Evolutionary conservation across 2,113 vertebrate species (phyloP).

Genomic region (Archocentrus centrarchus): DNA sequence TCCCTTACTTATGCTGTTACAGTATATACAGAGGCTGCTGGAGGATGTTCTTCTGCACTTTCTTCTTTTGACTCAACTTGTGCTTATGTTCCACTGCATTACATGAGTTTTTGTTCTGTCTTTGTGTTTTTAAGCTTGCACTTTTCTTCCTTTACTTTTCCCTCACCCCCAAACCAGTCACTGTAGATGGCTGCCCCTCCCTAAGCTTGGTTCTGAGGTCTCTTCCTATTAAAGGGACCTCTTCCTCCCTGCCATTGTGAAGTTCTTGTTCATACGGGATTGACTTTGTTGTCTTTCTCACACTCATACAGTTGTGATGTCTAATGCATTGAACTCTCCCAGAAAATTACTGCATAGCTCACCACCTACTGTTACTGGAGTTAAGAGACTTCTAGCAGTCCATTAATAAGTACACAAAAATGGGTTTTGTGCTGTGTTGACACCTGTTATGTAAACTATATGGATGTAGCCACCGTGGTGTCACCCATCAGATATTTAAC

Average conservation of each 20-base stretch:
- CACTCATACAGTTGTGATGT: neutral
- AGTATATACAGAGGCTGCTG: neutral
- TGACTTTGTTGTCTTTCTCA: neutral
- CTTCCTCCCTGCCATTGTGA: neutral
- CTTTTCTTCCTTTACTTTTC: neutral
- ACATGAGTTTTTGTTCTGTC: accelerated
- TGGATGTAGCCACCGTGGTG: too few species aligned
- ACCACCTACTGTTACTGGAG: neutral
- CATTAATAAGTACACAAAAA: neutral
- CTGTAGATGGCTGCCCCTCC: neutral
- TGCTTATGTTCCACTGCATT: neutral
- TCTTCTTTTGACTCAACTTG: neutral
- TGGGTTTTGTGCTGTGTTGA: accelerated
- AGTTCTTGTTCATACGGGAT: neutral
- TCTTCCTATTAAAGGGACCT: too few species aligned
- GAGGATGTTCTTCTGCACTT: neutral
- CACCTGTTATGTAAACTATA: neutral
- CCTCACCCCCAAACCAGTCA: neutral
- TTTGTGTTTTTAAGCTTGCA: neutral
- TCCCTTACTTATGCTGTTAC: neutral
- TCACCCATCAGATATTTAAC: neutral
- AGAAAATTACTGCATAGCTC: neutral
- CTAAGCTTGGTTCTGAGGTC: neutral
- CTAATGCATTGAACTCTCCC: neutral
- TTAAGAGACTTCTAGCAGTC: neutral